Evolutionary conservation across 2,113 vertebrate species (phyloP), one percentile per base, ranked within the genome.

Genomic region (Hassar affinis): DNA sequence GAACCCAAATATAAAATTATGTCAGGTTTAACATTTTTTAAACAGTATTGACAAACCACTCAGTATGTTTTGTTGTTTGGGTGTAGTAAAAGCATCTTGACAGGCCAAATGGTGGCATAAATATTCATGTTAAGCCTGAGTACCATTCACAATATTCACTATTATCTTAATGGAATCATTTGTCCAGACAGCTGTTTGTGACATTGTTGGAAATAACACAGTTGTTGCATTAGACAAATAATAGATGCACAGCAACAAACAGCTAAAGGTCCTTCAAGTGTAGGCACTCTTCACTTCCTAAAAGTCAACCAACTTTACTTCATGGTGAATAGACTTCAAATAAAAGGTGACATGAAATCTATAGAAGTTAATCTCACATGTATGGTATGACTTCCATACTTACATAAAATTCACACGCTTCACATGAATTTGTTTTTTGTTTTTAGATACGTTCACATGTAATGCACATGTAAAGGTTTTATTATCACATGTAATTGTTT

Each of bases 11-110:
- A 78, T 85, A 90, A 87, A 86, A 80, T 89, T 84, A 77, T 78
- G 87, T 86, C 88, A 87, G 80, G 87, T 87, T 89, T 86, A 64
- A 79, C 42, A 87, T 92, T 91, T 91, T 79, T 64, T 51, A 68
- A 88, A 85, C 69, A 11, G 88, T 90, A 92, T 87, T 91, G 92
- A 93, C 91, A 88, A 90, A 90, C 87, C 80, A 84, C 88, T 91
- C 89, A 90, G 90, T 88, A 87, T 89, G 90, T 91, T 88, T 89
- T 89, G 89, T 89, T 91, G 91, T 90, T 91, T 88, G 89, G 88
- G 88, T 86, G 89, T 86, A 88, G 87, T 92, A 90, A 93, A 92
- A 93, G 92, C 92, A 84, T 87, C 82, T 84, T 91, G 92, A 90
- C 90, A 89, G 88, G 87, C 87, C 88, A 91, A 92, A 91, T 90